These are phyloP conservation scores for Caenorhabditis parvicauda DNA, from an alignment of 2,888 invertebrate species.

Conservation along the genomic window DNA sequence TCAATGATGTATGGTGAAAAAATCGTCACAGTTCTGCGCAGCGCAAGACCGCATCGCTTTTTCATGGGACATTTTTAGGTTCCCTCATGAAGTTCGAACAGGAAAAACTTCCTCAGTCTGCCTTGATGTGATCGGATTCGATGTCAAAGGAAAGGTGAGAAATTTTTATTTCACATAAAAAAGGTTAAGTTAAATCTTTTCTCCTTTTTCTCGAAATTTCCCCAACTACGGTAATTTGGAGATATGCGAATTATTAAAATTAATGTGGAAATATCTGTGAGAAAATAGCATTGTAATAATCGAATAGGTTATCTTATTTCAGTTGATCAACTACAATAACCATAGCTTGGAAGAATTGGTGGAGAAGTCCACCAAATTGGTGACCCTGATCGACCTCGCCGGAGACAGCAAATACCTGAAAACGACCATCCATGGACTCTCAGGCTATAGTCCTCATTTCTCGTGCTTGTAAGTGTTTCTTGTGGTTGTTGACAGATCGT, in stretches of 20 bases:
- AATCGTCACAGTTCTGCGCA: too few relatives aligned
- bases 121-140: constrained; percentile 81
- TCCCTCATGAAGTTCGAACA: constrained; percentile 89
- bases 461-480: constrained; percentile 72
- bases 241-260: too few relatives aligned
- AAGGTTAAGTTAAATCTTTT: background rate
- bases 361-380: constrained; percentile 84
- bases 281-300: too few relatives aligned
- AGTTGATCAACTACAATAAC: constrained; percentile 55
- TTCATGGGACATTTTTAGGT: constrained; percentile 63
- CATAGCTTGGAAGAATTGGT: constrained; percentile 74
- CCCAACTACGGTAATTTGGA: too few relatives aligned
- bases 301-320: constrained; percentile 9
- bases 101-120: constrained; percentile 96
- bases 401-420: constrained; percentile 92
- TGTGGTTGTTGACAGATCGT: too few relatives aligned
- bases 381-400: constrained; percentile 91
- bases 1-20: too few relatives aligned
- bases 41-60: too few relatives aligned
- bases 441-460: constrained; percentile 45
- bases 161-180: background rate
- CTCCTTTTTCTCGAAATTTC: background rate
- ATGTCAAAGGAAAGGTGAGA: constrained; percentile 66
- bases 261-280: too few relatives aligned
- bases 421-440: constrained; percentile 87